Conservation (phyloP, 2,888 invertebrate species). For the Morpho deidamia region DNA sequence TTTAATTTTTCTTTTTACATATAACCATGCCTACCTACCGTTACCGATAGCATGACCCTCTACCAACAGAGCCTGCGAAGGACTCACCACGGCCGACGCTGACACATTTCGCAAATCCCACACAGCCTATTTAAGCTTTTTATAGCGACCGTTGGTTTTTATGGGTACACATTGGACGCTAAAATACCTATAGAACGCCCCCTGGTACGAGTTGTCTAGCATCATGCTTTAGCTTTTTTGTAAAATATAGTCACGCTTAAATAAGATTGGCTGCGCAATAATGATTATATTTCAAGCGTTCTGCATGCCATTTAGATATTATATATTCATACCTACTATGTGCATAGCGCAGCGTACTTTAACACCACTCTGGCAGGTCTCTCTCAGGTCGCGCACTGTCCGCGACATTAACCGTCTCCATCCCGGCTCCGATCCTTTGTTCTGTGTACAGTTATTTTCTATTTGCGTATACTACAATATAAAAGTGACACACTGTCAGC, state of each 20-base stretch:
- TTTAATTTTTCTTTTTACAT: conserved; percentile 74
- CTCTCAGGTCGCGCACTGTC: conserved; percentile 69
- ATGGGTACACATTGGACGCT: conserved; percentile 77
- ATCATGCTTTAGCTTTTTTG: conserved; percentile 79
- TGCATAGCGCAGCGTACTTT: conserved; percentile 74
- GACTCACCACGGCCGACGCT: conserved; percentile 61
- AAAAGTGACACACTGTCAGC: conserved; percentile 72
- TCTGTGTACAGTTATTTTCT: conserved; percentile 34
- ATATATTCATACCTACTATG: conserved; percentile 76
- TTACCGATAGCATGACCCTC: conserved; percentile 65
- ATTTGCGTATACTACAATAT: conserved; percentile 58
- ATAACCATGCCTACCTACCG: conserved; percentile 61
- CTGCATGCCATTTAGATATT: conserved; percentile 78
- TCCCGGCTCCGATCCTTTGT: conserved; percentile 37
- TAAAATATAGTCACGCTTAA: conserved; percentile 79
- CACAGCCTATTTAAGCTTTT: conserved; percentile 73
- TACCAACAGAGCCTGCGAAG: conserved; percentile 48
- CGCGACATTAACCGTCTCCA: conserved; percentile 47
- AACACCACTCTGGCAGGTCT: conserved; percentile 70
- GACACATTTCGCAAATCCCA: conserved; percentile 67
- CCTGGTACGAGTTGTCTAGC: conserved; percentile 77
- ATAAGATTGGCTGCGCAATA: conserved; percentile 79
- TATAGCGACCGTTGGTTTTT: conserved; percentile 74
- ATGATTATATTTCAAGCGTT: conserved; percentile 79
- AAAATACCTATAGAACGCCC: conserved; percentile 73